Conservation (phyloP, 2,113 vertebrate species). For the Felis chaus region DNA sequence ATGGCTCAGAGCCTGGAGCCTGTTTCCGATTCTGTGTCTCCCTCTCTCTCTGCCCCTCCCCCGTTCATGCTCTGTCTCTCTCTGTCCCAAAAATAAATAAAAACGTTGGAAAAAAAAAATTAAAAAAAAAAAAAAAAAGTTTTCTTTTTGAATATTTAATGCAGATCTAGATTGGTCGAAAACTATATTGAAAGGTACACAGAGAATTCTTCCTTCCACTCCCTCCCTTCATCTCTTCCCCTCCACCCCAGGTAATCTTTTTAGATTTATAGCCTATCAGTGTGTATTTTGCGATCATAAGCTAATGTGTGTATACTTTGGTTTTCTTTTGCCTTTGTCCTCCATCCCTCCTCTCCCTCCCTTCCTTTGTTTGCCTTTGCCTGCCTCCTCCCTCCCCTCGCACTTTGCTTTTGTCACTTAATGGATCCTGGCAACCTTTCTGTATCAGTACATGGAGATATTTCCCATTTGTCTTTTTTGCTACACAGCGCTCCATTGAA, state of each 20-base stretch:
- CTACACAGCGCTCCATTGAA: background rate
- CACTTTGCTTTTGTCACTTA: background rate
- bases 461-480: background rate
- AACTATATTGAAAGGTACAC: background rate
- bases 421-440: background rate
- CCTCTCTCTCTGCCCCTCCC: too few species aligned
- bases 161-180: background rate
- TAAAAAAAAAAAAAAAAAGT: background rate
- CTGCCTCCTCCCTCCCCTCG: background rate
- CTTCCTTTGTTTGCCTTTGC: background rate
- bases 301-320: constrained; percentile 10
- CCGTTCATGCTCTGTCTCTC: too few species aligned
- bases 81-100: too few species aligned
- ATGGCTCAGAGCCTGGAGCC: too few species aligned
- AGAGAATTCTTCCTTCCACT: background rate
- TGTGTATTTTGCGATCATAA: constrained; percentile 19
- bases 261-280: constrained; percentile 22
- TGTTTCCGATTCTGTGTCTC: too few species aligned
- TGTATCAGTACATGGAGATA: background rate
- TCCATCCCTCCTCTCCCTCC: background rate
- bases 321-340: background rate
- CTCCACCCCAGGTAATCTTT: background rate
- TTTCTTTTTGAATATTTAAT: constrained; percentile 41
- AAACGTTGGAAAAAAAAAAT: too few species aligned
- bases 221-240: background rate